These are phyloP conservation scores for Aphidius colemani DNA, from an alignment of 2,888 invertebrate species.

Conservation along the genomic window DNA sequence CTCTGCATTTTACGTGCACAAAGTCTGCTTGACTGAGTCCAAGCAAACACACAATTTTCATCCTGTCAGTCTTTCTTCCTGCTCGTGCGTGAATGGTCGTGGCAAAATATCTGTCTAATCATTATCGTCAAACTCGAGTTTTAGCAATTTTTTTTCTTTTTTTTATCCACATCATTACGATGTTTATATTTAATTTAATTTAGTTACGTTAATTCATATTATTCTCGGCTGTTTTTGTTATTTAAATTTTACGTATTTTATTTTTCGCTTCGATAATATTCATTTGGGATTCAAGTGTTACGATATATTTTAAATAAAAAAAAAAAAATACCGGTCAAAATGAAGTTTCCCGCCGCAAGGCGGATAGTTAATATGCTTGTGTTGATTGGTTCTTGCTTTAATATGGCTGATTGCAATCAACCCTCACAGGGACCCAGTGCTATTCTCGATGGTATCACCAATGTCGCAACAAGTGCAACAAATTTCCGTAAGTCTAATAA, in stretches of 20 bases:
- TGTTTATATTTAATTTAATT: neutral
- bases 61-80: slow-evolving; percentile 45
- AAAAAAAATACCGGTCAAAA: slow-evolving; percentile 1
- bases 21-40: slow-evolving; percentile 27
- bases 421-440: slow-evolving; percentile 25
- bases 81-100: slow-evolving; percentile 40
- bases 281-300: neutral
- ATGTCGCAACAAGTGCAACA: slow-evolving; percentile 48
- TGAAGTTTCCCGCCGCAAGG: slow-evolving; percentile 30
- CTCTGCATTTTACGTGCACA: slow-evolving; percentile 23
- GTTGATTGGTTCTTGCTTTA: slow-evolving; percentile 27
- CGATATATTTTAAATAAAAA: neutral
- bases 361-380: slow-evolving; percentile 28
- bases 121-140: slow-evolving; percentile 10
- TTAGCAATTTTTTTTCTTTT: too few relatives aligned
- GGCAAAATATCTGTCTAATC: neutral
- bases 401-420: slow-evolving; percentile 22
- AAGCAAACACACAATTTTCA: slow-evolving; percentile 40
- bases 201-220: too few relatives aligned
- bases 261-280: neutral
- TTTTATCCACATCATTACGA: too few relatives aligned
- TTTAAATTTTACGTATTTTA: neutral
- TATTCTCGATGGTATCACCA: slow-evolving; percentile 49
- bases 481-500: slow-evolving; percentile 47
- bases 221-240: too few relatives aligned